Conservation (phyloP, 2,888 invertebrate genomes). For the Platycnemis pennipes region DNA sequence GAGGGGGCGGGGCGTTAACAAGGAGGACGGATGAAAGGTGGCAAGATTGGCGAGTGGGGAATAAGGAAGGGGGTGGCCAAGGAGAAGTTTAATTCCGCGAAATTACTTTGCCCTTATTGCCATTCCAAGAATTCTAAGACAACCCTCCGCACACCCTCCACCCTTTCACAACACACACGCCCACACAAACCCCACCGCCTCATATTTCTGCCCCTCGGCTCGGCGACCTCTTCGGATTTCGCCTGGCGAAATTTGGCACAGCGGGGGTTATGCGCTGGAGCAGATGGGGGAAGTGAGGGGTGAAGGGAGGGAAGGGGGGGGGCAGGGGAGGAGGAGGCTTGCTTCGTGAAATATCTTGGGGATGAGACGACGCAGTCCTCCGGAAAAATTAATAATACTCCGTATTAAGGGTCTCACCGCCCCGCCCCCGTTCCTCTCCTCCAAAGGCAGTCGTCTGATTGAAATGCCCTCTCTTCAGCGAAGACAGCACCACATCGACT, state of each 20-base stretch:
- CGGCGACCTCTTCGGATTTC: not conserved
- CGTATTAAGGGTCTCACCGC: not conserved
- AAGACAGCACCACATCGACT: not conserved
- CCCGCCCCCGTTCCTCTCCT: not conserved
- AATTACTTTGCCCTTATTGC: conserved; percentile 1
- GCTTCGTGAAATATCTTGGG: not conserved
- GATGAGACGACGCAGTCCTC: not conserved
- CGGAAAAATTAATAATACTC: conserved; percentile 7
- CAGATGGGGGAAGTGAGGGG: not conserved
- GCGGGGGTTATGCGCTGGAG: not conserved
- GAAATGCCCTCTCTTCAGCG: not conserved
- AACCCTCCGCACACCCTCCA: not conserved
- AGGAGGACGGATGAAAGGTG: not conserved
- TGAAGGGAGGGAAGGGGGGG: not conserved
- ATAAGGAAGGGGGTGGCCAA: not conserved
- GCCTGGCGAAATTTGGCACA: too few relatives aligned
- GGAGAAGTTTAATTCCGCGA: not conserved
- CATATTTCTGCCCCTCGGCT: not conserved
- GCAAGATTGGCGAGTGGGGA: not conserved
- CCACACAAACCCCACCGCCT: not conserved
- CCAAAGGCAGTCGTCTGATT: not conserved
- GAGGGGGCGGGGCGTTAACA: not conserved
- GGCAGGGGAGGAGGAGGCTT: not conserved
- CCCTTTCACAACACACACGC: not conserved
- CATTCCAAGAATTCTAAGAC: not conserved